Conservation (phyloP, 2,113 vertebrate species). For the Uria aalge region DNA sequence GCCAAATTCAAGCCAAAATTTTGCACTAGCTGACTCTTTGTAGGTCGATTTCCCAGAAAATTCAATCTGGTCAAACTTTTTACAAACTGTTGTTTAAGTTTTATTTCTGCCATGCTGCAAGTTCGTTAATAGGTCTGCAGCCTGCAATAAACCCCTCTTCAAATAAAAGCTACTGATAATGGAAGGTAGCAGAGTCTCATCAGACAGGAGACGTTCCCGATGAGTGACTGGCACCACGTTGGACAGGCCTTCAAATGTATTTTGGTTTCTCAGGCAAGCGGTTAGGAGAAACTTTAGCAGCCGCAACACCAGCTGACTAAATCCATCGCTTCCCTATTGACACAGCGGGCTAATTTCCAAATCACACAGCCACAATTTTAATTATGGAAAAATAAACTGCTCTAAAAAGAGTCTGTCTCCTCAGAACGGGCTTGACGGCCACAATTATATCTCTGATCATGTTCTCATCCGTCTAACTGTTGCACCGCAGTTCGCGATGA, state of each 20-base stretch:
- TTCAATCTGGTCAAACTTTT: not conserved
- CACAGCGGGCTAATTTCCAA: slow-evolving; percentile 38
- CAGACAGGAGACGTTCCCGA: not conserved
- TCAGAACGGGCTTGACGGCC: not conserved
- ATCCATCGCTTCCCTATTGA: slow-evolving; percentile 50
- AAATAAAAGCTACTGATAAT: not conserved
- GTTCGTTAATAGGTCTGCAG: not conserved
- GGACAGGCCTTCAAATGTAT: not conserved
- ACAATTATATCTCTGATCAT: not conserved
- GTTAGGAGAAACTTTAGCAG: slow-evolving; percentile 10
- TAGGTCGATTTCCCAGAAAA: not conserved
- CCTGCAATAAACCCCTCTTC: not conserved
- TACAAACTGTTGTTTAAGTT: not conserved
- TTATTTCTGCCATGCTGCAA: not conserved
- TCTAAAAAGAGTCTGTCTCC: slow-evolving; percentile 5
- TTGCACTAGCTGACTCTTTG: not conserved
- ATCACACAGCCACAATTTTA: slow-evolving; percentile 9
- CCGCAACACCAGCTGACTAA: slow-evolving; percentile 37
- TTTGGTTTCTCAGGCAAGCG: slow-evolving; percentile 9
- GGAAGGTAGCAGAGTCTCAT: not conserved
- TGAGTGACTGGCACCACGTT: not conserved
- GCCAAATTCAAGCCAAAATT: not conserved
- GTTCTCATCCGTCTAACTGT: not conserved
- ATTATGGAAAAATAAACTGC: slow-evolving; percentile 45
- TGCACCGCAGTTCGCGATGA: not conserved